Conservation (phyloP, 1,140 invertebrate genomes). For the Halotydeus destructor region DNA sequence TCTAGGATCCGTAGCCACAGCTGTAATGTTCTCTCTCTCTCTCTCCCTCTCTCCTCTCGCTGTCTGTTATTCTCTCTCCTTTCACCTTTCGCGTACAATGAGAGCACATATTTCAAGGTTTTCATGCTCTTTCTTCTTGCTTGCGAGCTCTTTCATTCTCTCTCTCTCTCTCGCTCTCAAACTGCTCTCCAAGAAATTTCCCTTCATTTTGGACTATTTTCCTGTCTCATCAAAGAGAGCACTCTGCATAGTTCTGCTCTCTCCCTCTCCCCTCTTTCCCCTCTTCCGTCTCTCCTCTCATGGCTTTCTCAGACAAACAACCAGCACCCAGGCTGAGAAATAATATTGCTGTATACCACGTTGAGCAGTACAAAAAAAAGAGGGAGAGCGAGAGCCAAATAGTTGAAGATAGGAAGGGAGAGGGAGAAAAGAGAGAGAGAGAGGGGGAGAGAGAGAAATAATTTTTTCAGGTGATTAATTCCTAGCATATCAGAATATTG, state of each 20-base stretch:
- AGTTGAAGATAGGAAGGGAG: too few relatives aligned
- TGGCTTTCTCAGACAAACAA: too few relatives aligned
- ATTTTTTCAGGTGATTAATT: too few relatives aligned
- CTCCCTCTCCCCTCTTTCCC: not conserved
- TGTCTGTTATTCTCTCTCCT: not conserved
- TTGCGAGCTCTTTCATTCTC: not conserved
- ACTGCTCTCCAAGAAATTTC: not conserved
- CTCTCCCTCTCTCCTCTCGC: conserved; percentile 3
- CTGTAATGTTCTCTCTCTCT: conserved; percentile 5
- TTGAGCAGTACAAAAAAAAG: too few relatives aligned
- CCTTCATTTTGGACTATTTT: not conserved
- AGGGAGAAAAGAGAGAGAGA: too few relatives aligned
- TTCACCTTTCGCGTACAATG: not conserved
- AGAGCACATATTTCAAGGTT: not conserved
- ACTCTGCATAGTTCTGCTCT: not conserved
- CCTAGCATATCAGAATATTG: too few relatives aligned
- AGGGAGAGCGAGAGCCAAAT: too few relatives aligned
- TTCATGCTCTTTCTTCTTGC: not conserved
- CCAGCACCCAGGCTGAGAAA: too few relatives aligned
- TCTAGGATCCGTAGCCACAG: too few relatives aligned
- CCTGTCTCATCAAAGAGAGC: not conserved
- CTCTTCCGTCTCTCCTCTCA: not conserved
- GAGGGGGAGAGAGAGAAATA: too few relatives aligned
- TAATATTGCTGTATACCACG: too few relatives aligned
- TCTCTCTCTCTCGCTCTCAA: not conserved